Evolutionary conservation across 30 jellyfish, hydroid and myxozoan genomes (phyloP), one percentile per base, ranked within the genome.

Genomic region (Catostylus mosaicus): DNA sequence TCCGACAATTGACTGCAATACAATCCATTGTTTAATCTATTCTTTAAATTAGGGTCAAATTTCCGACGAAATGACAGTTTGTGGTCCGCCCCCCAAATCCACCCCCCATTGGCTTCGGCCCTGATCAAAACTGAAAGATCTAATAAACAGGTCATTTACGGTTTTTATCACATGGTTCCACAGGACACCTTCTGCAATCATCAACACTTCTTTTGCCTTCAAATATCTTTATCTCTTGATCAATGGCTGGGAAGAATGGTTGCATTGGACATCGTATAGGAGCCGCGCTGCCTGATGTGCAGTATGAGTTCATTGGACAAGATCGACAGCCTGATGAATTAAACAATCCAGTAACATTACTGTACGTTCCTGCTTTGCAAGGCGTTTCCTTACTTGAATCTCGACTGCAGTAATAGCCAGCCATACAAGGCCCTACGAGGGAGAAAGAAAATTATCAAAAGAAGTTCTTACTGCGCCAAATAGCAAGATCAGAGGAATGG

Each of bases 301-400:
- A 80, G 38, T 66, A 80, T 11, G 77, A 45, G 33, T 72, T 36
- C 9, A 54, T 26, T 4, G 84, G 78, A 40, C 90, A 80, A 12
- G 11, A 20, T 3, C 3, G 45, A 47, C 90, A 80, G 43, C 65
- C 52, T 1, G 84, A 45, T 29, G 24, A 5, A 11, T 48, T 18
- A 50, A 80, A 80, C 43, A 67, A 22, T 52, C 90, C 90, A 20
- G 78, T 80, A 1, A 26, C 32, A 26, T 65, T 70, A 66, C 77
- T 80, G 82, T 65, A 80, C 1, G 90, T 65, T 30, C 90, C 90
- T 14, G 40, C 78, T 48, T 67, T 71, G 34, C 90, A 80, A 8
- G 90, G 90, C 38, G 29, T 32, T 52, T 65, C 84, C 4, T n/a
- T 24, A 32, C 77, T 46, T 27, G 84, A 43, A n/a, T 33, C 30